Conservation (phyloP, 2,113 vertebrate genomes). For the Onychorhynchus coronatus region DNA sequence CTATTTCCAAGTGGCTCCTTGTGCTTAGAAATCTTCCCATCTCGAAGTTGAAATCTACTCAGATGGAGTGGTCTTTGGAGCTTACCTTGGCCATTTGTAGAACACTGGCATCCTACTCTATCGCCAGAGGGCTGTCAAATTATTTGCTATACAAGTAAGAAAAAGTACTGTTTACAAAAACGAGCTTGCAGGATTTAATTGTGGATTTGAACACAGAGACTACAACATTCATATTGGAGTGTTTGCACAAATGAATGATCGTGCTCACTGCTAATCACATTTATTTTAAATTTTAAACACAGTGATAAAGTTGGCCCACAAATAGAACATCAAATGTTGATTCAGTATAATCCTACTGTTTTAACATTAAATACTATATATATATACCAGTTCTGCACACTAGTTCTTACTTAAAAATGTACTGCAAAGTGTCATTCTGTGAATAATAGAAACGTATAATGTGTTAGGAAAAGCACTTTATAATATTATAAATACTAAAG, state of each 20-base stretch:
- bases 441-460: not conserved
- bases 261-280: not conserved
- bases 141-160: not conserved
- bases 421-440: not conserved
- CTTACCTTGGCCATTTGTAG: not conserved
- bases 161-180: not conserved
- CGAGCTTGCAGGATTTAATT: not conserved
- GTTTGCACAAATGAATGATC: not conserved
- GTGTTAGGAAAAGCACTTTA: not conserved
- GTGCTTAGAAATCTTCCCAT: not conserved
- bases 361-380: not conserved
- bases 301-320: not conserved
- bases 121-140: not conserved
- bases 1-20: not conserved
- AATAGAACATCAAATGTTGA: not conserved
- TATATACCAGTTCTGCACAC: not conserved
- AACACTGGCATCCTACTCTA: not conserved
- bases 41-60: not conserved
- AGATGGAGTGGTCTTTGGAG: not conserved
- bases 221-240: not conserved
- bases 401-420: not conserved
- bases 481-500: not conserved
- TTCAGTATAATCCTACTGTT: not conserved
- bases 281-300: conserved; percentile 3
- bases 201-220: not conserved